Evolutionary conservation across 2,797 vertebrate species (phyloP).

Genomic region (Myotis pilosus): DNA sequence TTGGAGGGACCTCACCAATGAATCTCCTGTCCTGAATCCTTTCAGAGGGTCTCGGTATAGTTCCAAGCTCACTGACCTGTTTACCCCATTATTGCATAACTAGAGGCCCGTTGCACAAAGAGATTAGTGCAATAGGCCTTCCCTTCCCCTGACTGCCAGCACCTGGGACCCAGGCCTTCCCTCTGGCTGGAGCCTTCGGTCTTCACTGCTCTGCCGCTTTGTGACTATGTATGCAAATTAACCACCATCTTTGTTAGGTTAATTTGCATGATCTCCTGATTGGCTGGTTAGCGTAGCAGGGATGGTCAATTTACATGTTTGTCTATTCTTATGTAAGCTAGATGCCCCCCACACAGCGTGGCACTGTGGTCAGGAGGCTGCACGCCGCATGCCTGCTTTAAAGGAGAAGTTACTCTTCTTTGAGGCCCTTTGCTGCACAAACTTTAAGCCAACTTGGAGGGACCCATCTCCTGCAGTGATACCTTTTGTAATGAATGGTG

Average conservation of each 20-base stretch:
- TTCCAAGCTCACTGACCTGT: constrained; percentile 27
- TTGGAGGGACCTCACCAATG: constrained; percentile 36
- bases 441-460: not conserved
- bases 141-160: no score
- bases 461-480: not conserved
- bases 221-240: no score
- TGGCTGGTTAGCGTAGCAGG: no score
- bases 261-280: no score
- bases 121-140: no score
- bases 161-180: no score
- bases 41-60: not conserved
- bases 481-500: not conserved
- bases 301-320: no score
- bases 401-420: not conserved
- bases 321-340: not conserved
- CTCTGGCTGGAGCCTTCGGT: no score
- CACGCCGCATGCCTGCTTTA: not conserved
- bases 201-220: no score
- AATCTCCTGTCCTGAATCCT: constrained; percentile 41
- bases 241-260: no score
- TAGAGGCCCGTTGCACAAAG: no score
- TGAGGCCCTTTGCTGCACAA: not conserved
- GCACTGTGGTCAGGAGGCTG: not conserved
- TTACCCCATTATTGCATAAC: not conserved
- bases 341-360: not conserved